These are phyloP conservation scores for Mobula birostris DNA, from an alignment of 2,113 vertebrate genomes.

Conservation along the genomic window DNA sequence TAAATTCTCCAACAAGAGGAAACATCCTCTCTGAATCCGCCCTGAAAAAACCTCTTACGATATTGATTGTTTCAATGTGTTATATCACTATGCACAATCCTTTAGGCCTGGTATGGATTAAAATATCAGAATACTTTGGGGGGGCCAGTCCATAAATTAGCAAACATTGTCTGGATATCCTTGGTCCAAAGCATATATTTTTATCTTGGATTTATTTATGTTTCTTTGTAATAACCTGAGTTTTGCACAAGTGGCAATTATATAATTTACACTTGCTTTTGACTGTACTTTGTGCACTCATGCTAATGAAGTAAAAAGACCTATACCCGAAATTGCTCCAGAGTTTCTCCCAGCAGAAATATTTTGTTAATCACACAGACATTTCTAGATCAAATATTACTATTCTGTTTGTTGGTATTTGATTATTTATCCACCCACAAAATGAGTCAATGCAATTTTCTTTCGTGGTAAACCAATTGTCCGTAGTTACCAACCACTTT, in stretches of 20 bases:
- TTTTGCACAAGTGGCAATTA: neutral
- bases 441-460: neutral
- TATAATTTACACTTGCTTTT: neutral
- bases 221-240: neutral
- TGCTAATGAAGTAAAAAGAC: neutral
- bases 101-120: no score
- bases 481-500: neutral
- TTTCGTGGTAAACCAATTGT: neutral
- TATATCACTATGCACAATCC: no score
- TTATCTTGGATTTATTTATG: neutral
- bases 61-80: no score
- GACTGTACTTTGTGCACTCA: neutral
- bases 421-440: neutral
- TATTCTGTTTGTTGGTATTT: neutral
- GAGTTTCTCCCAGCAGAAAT: neutral
- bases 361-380: neutral
- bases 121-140: no score
- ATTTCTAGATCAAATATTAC: neutral
- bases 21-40: no score
- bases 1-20: no score
- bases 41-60: no score
- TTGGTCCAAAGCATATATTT: neutral
- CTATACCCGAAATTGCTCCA: neutral
- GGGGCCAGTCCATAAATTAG: no score
- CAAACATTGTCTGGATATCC: no score